These are phyloP conservation scores for Chaetura pelagica DNA, from an alignment of 2,113 vertebrate genomes.

Conservation along the genomic window DNA sequence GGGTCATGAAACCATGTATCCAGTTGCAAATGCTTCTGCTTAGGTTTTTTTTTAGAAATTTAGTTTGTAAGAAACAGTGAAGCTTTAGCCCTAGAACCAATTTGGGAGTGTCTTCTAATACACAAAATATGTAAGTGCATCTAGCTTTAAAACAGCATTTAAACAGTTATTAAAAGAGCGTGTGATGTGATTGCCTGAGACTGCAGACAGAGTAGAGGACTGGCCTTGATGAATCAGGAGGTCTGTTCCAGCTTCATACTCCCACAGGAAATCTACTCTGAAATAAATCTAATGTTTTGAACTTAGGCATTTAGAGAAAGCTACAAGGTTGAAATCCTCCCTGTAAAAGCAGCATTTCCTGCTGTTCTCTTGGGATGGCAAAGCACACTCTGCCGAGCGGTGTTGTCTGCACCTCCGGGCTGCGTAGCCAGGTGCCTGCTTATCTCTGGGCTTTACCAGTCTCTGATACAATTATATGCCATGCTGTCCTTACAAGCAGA, in stretches of 20 bases:
- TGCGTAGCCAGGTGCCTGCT: neutral
- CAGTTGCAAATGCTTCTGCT: neutral
- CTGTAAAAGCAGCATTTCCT: neutral
- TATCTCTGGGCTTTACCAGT: neutral
- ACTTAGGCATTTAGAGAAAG: neutral
- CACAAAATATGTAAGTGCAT: neutral
- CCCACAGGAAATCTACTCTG: neutral
- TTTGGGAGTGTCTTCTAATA: neutral
- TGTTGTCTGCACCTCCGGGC: rapidly evolving
- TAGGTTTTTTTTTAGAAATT: neutral
- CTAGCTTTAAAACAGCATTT: neutral
- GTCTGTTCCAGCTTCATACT: neutral
- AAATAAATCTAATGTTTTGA: neutral
- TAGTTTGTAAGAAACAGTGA: neutral
- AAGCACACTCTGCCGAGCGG: neutral
- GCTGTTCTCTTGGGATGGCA: neutral
- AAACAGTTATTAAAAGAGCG: neutral
- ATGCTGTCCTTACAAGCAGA: neutral
- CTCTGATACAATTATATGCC: neutral
- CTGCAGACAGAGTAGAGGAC: neutral
- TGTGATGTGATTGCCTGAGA: neutral
- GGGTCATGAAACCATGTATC: neutral
- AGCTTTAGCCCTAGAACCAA: neutral
- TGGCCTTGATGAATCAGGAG: neutral
- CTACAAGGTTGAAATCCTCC: neutral